A percentile compares a stretch with the other conserved stretches of the same genome.
These are phyloP conservation scores for Semaprochilodus insignis DNA, from an alignment of 2,797 vertebrate species.

Conservation along the genomic window DNA sequence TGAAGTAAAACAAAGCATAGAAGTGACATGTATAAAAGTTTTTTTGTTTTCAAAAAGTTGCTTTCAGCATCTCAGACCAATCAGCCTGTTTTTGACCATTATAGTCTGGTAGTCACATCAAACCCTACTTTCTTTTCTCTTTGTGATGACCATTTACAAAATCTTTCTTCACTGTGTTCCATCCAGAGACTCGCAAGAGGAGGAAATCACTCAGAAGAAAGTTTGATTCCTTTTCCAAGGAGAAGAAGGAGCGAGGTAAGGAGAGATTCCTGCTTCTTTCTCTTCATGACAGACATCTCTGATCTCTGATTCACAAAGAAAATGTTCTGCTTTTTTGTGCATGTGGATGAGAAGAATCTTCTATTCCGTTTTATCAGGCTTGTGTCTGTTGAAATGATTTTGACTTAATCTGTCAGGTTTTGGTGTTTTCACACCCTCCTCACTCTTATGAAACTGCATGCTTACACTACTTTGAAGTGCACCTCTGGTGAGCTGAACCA, in stretches of 20 bases:
- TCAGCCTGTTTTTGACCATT: no score
- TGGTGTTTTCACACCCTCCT: not conserved
- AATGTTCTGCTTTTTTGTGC: not conserved
- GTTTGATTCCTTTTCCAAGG: conserved; percentile 88
- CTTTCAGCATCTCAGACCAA: no score
- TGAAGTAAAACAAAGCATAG: no score
- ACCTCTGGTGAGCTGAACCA: conserved; percentile 4
- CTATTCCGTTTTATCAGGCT: conserved; percentile 12
- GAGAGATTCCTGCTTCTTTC: conserved; percentile 14
- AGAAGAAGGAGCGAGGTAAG: conserved; percentile 86
- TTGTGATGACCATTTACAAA: not conserved
- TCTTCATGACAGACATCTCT: conserved; percentile 10
- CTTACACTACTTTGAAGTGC: not conserved
- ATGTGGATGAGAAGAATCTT: not conserved
- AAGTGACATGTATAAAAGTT: no score
- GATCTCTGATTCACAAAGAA: not conserved
- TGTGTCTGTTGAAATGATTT: conserved; percentile 18
- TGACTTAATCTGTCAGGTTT: conserved; percentile 8
- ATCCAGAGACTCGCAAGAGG: conserved; percentile 77
- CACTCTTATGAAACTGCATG: conserved; percentile 5
- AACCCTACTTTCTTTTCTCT: not conserved
- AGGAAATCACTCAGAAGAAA: conserved; percentile 85
- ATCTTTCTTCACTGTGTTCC: conserved; percentile 36
- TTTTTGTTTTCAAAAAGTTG: no score
- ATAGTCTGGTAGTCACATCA: not conserved